Percentiles rank a stretch among this genome's conserved stretches.
Conservation (phyloP, 2,797 vertebrate genomes). For the Cyclopterus lumpus region DNA sequence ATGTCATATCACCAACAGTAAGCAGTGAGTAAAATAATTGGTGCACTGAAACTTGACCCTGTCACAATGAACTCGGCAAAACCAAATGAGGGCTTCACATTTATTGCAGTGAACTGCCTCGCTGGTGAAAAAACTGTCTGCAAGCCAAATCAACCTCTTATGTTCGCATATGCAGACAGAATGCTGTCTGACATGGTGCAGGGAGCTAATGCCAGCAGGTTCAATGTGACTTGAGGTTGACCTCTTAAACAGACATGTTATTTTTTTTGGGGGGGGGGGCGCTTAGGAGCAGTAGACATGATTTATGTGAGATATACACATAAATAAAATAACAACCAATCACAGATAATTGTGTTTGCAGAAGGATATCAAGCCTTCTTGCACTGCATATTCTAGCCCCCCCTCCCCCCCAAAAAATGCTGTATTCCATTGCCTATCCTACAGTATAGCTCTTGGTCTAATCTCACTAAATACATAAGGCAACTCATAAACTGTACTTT, state of each 20-base stretch:
- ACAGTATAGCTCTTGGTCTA: neutral
- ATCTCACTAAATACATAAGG: constrained; percentile 13
- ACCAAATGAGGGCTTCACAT: neutral
- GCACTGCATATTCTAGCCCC: neutral
- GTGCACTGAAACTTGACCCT: constrained; percentile 2
- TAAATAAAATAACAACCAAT: neutral
- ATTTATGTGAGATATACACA: neutral
- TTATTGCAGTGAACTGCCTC: neutral
- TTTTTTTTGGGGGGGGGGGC: neutral
- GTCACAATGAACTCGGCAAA: neutral
- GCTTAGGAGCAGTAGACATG: neutral
- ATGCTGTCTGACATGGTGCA: neutral
- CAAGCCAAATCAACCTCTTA: neutral
- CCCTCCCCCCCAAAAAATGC: neutral
- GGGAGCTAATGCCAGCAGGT: neutral
- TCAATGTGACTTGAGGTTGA: neutral
- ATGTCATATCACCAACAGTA: constrained; percentile 28
- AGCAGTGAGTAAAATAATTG: constrained; percentile 23
- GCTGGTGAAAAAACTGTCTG: neutral
- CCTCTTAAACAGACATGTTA: neutral
- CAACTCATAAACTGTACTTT: constrained; percentile 43
- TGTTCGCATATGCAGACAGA: neutral
- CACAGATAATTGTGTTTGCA: neutral
- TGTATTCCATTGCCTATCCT: constrained; percentile 11
- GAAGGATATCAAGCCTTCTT: neutral